These are phyloP conservation scores for Myotis findleyi DNA, from an alignment of 2,797 vertebrate genomes.

Conservation along the genomic window DNA sequence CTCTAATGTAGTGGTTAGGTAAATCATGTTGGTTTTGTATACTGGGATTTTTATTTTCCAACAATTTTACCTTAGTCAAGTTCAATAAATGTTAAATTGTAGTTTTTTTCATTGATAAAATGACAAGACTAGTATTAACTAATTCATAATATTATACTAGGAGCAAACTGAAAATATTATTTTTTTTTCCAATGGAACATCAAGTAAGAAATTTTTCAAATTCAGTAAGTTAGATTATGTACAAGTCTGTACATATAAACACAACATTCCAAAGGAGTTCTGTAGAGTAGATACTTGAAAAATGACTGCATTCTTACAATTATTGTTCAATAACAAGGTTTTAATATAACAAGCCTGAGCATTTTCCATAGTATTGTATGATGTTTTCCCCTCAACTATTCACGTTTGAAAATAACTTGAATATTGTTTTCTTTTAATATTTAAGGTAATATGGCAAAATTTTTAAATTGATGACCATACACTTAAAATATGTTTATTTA, in stretches of 20 bases:
- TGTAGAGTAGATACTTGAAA: not conserved
- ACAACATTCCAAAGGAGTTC: not conserved
- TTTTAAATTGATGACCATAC: not conserved
- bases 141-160: not conserved
- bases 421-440: not conserved
- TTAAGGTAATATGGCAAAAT: not conserved
- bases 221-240: not conserved
- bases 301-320: conserved; percentile 10
- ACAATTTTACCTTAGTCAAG: not conserved
- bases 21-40: not conserved
- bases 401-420: not conserved
- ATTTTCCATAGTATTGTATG: not conserved
- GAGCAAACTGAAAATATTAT: conserved; percentile 2
- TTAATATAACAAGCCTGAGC: not conserved
- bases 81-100: not conserved
- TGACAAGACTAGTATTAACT: not conserved
- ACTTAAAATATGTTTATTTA: not conserved
- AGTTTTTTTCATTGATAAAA: not conserved
- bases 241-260: not conserved
- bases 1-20: not conserved
- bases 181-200: not conserved
- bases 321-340: not conserved
- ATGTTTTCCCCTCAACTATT: conserved; percentile 8
- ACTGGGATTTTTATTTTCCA: not conserved
- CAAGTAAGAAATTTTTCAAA: not conserved